A percentile compares a stretch with the other conserved stretches of the same genome.
Evolutionary conservation across 2,113 vertebrate species (phyloP).

Genomic region (Hypomesus transpacificus): DNA sequence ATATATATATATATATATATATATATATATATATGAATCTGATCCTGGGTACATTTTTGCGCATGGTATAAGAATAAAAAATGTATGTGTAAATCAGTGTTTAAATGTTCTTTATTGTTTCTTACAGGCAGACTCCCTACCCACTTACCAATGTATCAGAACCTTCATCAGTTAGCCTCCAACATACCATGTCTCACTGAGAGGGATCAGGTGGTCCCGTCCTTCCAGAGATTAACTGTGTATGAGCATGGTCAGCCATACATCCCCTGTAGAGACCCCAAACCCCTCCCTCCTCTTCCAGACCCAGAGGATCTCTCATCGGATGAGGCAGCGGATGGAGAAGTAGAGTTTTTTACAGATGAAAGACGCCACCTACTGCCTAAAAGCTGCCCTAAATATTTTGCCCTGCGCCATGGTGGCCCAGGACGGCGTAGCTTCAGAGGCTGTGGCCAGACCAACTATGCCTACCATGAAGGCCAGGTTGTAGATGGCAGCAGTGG

Average conservation of each 20-base stretch:
- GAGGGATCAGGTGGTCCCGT: constrained; percentile 77
- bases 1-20: constrained; percentile 51
- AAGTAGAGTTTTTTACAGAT: constrained; percentile 90
- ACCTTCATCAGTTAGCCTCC: constrained; percentile 44
- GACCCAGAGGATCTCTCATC: constrained; percentile 68
- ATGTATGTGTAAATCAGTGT: too few species aligned
- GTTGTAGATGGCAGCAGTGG: constrained; percentile 10
- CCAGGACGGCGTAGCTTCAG: constrained; percentile 75
- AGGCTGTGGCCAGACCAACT: constrained; percentile 85
- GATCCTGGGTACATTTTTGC: too few species aligned
- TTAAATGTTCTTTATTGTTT: constrained; percentile 17
- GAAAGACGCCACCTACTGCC: constrained; percentile 78
- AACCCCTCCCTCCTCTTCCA: constrained; percentile 89
- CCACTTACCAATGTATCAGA: constrained; percentile 43
- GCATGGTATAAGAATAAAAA: too few species aligned
- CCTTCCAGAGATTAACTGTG: constrained; percentile 77
- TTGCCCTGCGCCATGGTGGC: constrained; percentile 62
- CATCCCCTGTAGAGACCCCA: constrained; percentile 69
- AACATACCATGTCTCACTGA: constrained; percentile 49
- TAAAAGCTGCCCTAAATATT: constrained; percentile 61
- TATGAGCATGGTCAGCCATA: constrained; percentile 54
- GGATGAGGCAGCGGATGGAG: constrained; percentile 83
- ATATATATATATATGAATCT: constrained; percentile 12
- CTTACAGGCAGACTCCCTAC: constrained; percentile 42
- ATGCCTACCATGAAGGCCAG: constrained; percentile 80